Evolutionary conservation across 2,113 vertebrate species (phyloP), one percentile per base, ranked within the genome.

Genomic region (Microcebus ravelobensis): DNA sequence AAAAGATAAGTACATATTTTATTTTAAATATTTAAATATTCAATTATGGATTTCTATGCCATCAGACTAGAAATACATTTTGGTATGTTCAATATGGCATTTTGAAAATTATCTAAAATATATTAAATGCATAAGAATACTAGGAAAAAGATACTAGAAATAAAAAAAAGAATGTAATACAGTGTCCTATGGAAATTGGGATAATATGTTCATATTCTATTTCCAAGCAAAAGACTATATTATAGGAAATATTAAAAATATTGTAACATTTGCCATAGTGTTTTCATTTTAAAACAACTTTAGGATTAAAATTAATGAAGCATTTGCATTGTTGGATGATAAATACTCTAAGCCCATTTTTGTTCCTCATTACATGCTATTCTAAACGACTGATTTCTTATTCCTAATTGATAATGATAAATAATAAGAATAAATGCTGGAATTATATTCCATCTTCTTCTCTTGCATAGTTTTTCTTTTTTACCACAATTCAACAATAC

Each of bases 71-170:
- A 93, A 91, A 65, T 48, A 57, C 8, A 67, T 85, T 81, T 93
- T 73, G 55, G 50, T 61, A 63, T 74, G 42, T 61, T 71, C 34
- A 65, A 45, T 45, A 48, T 68, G 18, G 4, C 25, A 91, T 92
- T 88, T 96, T 86, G 27, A 55, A 96, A 94, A 76, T 36, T 18
- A 73, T 52, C 55, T 85, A 52, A 71, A 91, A 48, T 83, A 15
- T 27, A 34, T 61, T 34, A 70, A 76, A 39, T 87, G 21, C 73
- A 65, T 87, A 55, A 14, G 0, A 76, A 55, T 57, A 42, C 1
- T 34, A 90, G 59, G 34, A 86, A 94, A 68, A n/a, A 82, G 8
- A 39, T 48, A 29, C 80, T 73, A 84, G n/a, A 73, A 61, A 73
- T 74, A 87, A 79, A 7, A 61, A 87, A 90, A 87, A 36, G 9